Conservation (phyloP, 2,888 invertebrate genomes). For the Schizaphis graminum region DNA sequence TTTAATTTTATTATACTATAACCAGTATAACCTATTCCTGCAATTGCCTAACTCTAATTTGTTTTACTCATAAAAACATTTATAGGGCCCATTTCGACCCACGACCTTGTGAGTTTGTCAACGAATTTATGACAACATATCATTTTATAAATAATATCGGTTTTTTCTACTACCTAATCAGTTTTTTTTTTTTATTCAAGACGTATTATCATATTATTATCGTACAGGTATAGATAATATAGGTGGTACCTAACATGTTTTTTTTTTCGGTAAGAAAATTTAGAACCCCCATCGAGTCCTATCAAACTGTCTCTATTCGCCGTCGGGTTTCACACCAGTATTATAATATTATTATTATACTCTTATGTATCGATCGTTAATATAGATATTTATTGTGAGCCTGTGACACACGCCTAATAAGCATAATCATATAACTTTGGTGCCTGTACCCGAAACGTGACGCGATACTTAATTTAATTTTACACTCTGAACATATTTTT, state of each 20-base stretch:
- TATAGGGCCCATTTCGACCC: slow-evolving; percentile 31
- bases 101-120: slow-evolving; percentile 27
- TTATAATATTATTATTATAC: slow-evolving; percentile 1
- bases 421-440: slow-evolving; percentile 44
- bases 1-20: slow-evolving; percentile 2
- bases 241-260: slow-evolving; percentile 30
- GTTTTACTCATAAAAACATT: slow-evolving; percentile 13
- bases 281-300: slow-evolving; percentile 56
- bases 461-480: slow-evolving; percentile 54
- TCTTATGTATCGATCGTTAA: slow-evolving; percentile 45
- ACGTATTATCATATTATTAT: slow-evolving; percentile 10
- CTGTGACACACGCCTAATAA: slow-evolving; percentile 58
- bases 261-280: slow-evolving; percentile 38
- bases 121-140: slow-evolving; percentile 49
- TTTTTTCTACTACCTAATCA: slow-evolving; percentile 24
- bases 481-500: slow-evolving; percentile 25
- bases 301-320: slow-evolving; percentile 30
- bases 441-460: slow-evolving; percentile 29
- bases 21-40: too few species aligned
- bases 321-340: slow-evolving; percentile 54
- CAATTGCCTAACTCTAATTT: slow-evolving; percentile 11
- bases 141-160: slow-evolving; percentile 12
- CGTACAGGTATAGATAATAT: neutral
- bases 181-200: slow-evolving; percentile 15
- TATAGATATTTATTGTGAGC: slow-evolving; percentile 59